Evolutionary conservation across 2,797 vertebrate genomes (phyloP).

Genomic region (Morus bassanus): DNA sequence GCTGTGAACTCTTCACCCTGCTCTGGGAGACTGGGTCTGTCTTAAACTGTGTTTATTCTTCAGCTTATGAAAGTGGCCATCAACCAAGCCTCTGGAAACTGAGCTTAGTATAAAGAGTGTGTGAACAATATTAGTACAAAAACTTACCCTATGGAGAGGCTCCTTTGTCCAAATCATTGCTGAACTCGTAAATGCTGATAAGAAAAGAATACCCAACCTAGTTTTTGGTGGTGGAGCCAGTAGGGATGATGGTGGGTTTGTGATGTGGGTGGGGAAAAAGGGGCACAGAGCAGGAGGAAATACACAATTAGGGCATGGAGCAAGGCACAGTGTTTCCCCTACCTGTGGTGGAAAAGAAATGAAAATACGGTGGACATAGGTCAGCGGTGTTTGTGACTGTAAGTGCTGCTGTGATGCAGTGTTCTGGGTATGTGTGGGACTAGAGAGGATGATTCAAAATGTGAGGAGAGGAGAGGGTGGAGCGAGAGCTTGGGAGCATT

Average conservation of each 20-base stretch:
- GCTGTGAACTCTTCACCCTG: slow-evolving; percentile 41
- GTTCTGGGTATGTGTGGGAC: neutral
- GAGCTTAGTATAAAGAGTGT: neutral
- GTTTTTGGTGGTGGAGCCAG: neutral
- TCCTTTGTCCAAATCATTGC: neutral
- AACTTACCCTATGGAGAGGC: neutral
- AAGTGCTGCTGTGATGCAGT: neutral
- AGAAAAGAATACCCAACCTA: neutral
- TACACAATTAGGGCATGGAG: fast-evolving
- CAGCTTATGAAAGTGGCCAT: neutral
- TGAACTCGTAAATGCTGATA: neutral
- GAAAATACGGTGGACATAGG: neutral
- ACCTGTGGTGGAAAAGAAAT: neutral
- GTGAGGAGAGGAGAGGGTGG: neutral
- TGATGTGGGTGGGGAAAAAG: neutral
- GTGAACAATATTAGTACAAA: neutral
- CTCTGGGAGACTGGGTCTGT: neutral
- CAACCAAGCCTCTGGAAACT: neutral
- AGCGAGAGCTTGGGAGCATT: neutral
- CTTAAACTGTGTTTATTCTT: slow-evolving; percentile 38
- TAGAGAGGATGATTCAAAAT: neutral
- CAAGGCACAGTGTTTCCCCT: neutral
- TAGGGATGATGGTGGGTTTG: neutral
- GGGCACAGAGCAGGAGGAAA: neutral
- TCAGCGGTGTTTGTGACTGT: neutral